phyloP scores from a whole-genome alignment of 1,140 invertebrate genomes.

The Solenopsis fugax region DNA sequence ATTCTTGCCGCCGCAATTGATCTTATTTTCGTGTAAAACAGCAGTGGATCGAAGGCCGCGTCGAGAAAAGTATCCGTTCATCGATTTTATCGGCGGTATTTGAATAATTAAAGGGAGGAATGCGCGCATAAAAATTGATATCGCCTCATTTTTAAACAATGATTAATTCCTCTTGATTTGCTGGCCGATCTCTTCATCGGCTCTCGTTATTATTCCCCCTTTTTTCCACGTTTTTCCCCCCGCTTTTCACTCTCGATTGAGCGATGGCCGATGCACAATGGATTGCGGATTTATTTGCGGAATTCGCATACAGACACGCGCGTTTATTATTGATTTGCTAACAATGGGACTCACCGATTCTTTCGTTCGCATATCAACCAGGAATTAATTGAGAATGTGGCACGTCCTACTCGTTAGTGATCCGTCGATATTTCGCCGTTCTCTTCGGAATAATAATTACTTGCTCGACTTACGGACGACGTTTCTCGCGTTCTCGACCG shows the following conservation, averaged over 20 bases:
- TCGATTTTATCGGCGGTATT: neutral
- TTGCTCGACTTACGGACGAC: neutral
- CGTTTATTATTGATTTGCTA: slow-evolving; percentile 43
- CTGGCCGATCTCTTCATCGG: neutral
- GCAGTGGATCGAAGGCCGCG: neutral
- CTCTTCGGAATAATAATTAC: neutral
- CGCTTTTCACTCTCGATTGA: neutral
- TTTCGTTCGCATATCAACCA: slow-evolving; percentile 23
- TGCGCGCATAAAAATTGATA: neutral
- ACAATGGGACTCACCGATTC: slow-evolving; percentile 5
- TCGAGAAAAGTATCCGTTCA: neutral
- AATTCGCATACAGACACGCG: neutral
- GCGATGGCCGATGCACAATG: neutral
- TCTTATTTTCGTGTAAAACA: neutral
- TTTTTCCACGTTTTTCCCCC: neutral
- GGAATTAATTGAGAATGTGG: neutral
- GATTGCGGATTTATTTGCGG: slow-evolving; percentile 22
- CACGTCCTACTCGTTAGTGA: neutral
- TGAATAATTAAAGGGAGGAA: slow-evolving; percentile 25
- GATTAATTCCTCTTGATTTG: slow-evolving; percentile 21
- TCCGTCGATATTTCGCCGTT: neutral
- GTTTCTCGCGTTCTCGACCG: neutral
- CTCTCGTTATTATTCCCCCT: neutral
- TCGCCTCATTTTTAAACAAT: neutral
- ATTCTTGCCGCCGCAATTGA: too few relatives aligned